phyloP scores from a whole-genome alignment of 2,888 invertebrate species.

The Lithophane ornitopus region DNA sequence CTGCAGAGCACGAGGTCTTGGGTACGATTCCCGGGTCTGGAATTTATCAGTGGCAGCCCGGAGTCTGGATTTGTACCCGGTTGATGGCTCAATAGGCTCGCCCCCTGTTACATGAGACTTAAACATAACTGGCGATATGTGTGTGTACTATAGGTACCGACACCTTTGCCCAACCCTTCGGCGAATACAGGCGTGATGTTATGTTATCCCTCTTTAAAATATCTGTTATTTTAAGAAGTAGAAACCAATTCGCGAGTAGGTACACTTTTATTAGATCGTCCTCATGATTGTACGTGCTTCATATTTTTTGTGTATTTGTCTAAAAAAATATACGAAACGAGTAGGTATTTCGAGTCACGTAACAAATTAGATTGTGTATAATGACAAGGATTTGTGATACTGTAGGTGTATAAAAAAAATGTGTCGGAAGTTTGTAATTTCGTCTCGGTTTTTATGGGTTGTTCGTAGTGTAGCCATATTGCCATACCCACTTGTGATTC shows the following conservation, averaged over 20 bases:
- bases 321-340: constrained; percentile 31
- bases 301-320: constrained; percentile 31
- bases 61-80: too few relatives aligned
- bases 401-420: constrained; percentile 35
- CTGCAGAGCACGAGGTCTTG: too few relatives aligned
- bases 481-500: neutral
- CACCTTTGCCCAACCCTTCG: too few relatives aligned
- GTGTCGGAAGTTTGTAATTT: constrained; percentile 32
- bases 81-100: too few relatives aligned
- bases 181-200: too few relatives aligned
- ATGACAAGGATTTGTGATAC: constrained; percentile 52
- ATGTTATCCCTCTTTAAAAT: neutral
- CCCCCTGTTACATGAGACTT: too few relatives aligned
- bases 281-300: constrained; percentile 45
- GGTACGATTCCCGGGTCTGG: too few relatives aligned
- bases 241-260: constrained; percentile 9
- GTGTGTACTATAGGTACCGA: too few relatives aligned
- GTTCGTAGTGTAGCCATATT: neutral
- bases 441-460: constrained; percentile 20
- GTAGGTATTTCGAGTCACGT: constrained; percentile 57
- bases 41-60: too few relatives aligned
- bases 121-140: too few relatives aligned
- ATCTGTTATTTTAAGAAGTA: neutral
- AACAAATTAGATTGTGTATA: constrained; percentile 60
- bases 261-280: constrained; percentile 28